phyloP scores from a whole-genome alignment of 2,797 vertebrate genomes.

The Gallinago solitaria region DNA sequence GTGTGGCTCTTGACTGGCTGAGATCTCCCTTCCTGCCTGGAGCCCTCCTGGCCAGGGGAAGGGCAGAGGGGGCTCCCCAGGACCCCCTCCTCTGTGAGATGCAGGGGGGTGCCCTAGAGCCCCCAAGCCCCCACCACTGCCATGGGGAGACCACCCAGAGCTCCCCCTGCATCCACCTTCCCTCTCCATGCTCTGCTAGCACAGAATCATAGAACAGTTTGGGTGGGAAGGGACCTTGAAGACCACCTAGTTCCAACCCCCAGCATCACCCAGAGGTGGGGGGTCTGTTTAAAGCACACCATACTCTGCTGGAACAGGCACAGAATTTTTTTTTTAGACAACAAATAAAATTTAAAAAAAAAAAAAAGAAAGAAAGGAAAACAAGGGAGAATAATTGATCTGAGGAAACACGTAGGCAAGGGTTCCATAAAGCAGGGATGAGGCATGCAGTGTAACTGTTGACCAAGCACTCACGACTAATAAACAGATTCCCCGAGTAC shows the following conservation, averaged over 20 bases:
- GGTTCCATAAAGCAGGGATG: neutral
- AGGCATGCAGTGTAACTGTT: neutral
- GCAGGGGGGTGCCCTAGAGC: neutral
- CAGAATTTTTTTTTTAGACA: neutral
- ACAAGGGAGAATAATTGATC: neutral
- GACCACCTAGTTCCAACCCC: too few species aligned
- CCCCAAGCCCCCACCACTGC: neutral
- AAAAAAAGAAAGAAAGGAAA: neutral
- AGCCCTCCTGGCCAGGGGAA: rapidly evolving
- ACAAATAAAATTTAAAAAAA: too few species aligned
- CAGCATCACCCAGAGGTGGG: neutral
- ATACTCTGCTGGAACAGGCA: neutral
- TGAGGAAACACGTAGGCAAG: neutral
- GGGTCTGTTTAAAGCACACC: rapidly evolving
- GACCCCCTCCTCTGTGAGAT: neutral
- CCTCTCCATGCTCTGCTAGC: neutral
- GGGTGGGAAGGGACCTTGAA: too few species aligned
- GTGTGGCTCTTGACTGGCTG: neutral
- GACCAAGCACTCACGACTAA: neutral
- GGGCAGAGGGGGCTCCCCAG: rapidly evolving
- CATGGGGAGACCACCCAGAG: neutral
- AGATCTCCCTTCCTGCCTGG: rapidly evolving
- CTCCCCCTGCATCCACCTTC: neutral
- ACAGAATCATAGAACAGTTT: too few species aligned
- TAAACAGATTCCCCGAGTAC: conserved; percentile 38